Percentiles rank a stretch among this genome's conserved stretches.
Evolutionary conservation across 2,113 vertebrate genomes (phyloP).

Genomic region (Clarias magur): DNA sequence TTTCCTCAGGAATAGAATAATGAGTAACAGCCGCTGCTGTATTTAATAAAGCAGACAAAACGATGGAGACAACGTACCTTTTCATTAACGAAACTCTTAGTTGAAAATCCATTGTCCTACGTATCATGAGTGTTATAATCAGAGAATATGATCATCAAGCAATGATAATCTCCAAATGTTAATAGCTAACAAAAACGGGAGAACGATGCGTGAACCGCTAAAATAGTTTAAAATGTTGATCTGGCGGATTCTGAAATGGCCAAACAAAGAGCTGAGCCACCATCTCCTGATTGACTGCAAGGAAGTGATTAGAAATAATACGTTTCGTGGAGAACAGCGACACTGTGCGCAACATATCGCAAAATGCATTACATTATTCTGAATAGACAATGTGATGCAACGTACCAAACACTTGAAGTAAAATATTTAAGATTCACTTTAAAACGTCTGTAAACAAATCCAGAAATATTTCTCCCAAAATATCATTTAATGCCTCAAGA

Average conservation of each 20-base stretch:
- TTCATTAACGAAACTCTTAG: background rate
- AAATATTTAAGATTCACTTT: background rate
- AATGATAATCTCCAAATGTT: no score
- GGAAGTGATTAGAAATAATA: background rate
- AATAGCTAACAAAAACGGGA: background rate
- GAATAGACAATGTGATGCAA: background rate
- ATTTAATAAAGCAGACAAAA: background rate
- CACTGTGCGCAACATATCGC: constrained; percentile 17
- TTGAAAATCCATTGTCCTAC: background rate
- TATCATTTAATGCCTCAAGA: background rate
- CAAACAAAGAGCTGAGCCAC: background rate
- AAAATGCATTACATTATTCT: background rate
- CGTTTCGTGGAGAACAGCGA: constrained; percentile 35
- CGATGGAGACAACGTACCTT: constrained; percentile 4
- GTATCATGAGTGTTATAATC: no score
- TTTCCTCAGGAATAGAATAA: constrained; percentile 62
- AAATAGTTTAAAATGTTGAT: background rate
- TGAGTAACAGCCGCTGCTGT: constrained; percentile 7
- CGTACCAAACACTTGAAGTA: background rate
- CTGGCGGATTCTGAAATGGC: background rate
- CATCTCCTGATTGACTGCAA: background rate
- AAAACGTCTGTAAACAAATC: background rate
- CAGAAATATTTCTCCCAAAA: background rate
- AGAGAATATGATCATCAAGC: background rate
- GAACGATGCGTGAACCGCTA: background rate